Conservation (phyloP, 1,140 invertebrate genomes). For the Drosophila albomicans region DNA sequence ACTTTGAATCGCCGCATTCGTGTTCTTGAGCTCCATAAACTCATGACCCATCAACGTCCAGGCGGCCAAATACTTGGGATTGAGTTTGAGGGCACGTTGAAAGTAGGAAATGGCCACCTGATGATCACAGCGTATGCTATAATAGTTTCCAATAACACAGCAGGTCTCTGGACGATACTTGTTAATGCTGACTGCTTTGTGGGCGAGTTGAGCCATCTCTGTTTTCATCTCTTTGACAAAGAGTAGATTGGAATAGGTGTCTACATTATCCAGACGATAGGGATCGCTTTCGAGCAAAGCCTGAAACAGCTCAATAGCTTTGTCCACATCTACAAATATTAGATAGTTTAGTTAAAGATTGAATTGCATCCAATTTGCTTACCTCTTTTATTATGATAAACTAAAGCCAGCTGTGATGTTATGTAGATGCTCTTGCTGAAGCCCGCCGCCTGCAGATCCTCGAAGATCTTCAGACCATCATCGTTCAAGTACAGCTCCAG, state of each 20-base stretch:
- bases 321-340: slow-evolving; percentile 91
- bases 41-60: slow-evolving; percentile 99
- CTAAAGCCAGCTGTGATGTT: slow-evolving; percentile 95
- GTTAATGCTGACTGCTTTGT: slow-evolving; percentile 96
- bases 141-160: slow-evolving; percentile 99
- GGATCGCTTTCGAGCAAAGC: slow-evolving; percentile 94
- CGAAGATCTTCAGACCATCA: slow-evolving; percentile 94
- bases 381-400: slow-evolving; percentile 97
- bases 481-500: slow-evolving; percentile 96
- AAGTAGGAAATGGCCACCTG: slow-evolving; percentile 99
- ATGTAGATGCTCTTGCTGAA: slow-evolving; percentile 96
- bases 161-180: slow-evolving; percentile 99
- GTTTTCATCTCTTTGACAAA: slow-evolving; percentile 97
- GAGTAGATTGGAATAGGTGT: slow-evolving; percentile 98
- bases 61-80: slow-evolving; percentile 97
- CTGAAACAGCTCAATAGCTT: slow-evolving; percentile 94
- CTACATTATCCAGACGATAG: slow-evolving; percentile 96
- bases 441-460: slow-evolving; percentile 90
- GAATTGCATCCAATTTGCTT: slow-evolving; percentile 36
- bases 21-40: slow-evolving; percentile 99
- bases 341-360: neutral
- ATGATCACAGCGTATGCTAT: slow-evolving; percentile 97
- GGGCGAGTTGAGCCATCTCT: slow-evolving; percentile 96
- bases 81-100: slow-evolving; percentile 96
- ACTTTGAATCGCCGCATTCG: slow-evolving; percentile 97